phyloP scores from a whole-genome alignment of 2,888 invertebrate species.

The Tetropium fuscum region DNA sequence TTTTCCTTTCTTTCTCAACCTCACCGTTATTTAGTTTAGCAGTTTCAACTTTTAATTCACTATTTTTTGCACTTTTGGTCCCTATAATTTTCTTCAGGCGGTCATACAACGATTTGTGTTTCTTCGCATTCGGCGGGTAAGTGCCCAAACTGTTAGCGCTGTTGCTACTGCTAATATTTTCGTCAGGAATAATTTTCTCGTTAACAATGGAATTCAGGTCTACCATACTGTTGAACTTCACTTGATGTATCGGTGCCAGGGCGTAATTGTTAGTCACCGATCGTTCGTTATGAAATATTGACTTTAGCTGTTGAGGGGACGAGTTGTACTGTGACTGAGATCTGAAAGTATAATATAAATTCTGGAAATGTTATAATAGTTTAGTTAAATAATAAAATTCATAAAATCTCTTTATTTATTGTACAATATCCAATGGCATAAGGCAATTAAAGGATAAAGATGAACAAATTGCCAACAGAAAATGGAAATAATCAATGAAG shows the following conservation, averaged over 20 bases:
- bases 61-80: slow-evolving; percentile 10
- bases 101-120: slow-evolving; percentile 37
- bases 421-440: too few relatives aligned
- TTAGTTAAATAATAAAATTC: too few relatives aligned
- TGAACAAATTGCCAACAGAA: too few relatives aligned
- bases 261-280: too few relatives aligned
- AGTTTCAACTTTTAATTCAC: background rate
- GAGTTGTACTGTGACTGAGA: slow-evolving; percentile 26
- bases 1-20: slow-evolving; percentile 11
- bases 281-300: slow-evolving; percentile 28
- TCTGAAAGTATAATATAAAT: slow-evolving; percentile 12
- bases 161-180: slow-evolving; percentile 44
- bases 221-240: slow-evolving; percentile 53
- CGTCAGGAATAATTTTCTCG: slow-evolving; percentile 37
- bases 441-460: too few relatives aligned
- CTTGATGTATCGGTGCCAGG: slow-evolving; percentile 46
- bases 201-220: slow-evolving; percentile 43
- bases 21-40: slow-evolving; percentile 4
- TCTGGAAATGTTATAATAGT: too few relatives aligned
- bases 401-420: too few relatives aligned
- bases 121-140: slow-evolving; percentile 34
- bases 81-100: slow-evolving; percentile 20
- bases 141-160: slow-evolving; percentile 47
- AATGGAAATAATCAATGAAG: too few relatives aligned
- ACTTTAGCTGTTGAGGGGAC: slow-evolving; percentile 5